phyloP scores from a whole-genome alignment of 2,113 vertebrate species.

The Abramis brama region DNA sequence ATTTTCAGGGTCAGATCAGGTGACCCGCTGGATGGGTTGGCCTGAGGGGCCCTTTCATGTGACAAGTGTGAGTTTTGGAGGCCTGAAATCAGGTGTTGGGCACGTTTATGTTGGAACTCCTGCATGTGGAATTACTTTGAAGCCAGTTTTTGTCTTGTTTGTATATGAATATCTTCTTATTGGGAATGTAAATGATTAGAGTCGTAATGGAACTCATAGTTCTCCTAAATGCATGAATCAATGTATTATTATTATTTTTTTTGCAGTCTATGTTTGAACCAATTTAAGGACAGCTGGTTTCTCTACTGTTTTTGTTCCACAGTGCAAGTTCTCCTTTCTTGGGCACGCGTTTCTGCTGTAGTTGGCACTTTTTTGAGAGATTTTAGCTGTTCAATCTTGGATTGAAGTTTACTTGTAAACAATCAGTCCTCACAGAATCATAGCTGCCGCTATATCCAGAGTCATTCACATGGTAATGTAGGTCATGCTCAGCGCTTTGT shows the following conservation, averaged over 20 bases:
- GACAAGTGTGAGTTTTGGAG: constrained; percentile 44
- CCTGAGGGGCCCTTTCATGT: constrained; percentile 39
- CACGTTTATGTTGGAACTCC: constrained; percentile 16
- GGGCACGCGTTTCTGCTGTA: not conserved
- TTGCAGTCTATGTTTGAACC: not conserved
- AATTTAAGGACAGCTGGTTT: not conserved
- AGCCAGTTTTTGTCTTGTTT: constrained; percentile 22
- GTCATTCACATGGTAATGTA: constrained; percentile 62
- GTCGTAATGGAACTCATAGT: not conserved
- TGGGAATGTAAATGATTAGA: not conserved
- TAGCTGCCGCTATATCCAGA: not conserved
- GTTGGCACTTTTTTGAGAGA: not conserved
- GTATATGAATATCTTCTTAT: not conserved
- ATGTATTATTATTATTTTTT: not conserved
- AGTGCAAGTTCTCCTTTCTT: not conserved
- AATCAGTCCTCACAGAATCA: constrained; percentile 13
- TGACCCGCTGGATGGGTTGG: constrained; percentile 24
- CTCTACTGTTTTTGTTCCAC: not conserved
- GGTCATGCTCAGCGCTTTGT: constrained; percentile 51
- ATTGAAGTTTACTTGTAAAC: not conserved
- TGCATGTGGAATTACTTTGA: constrained; percentile 22
- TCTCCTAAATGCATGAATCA: not conserved
- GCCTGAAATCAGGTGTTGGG: constrained; percentile 29
- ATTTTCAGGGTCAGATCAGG: constrained; percentile 50
- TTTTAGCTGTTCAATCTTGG: not conserved